Evolutionary conservation across 2,797 vertebrate genomes (phyloP), one percentile per base, ranked within the genome.

Genomic region (Okamejei kenojei): DNA sequence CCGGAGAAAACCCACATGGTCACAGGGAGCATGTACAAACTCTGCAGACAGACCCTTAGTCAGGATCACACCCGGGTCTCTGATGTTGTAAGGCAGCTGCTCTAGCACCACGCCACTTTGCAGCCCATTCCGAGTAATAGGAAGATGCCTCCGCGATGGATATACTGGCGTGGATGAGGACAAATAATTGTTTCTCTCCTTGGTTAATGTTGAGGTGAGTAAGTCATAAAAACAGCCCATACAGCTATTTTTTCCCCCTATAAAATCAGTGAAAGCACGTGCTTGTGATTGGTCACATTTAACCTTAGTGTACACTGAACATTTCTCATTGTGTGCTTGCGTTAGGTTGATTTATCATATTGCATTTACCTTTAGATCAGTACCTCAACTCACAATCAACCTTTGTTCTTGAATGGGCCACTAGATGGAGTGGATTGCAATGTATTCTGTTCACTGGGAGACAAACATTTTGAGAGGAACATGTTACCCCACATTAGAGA

Each of bases 381-480:
- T 29, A 58, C 7, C 13, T 29, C 38, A 54, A 45, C 5, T 92
- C 38, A n/a, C 7, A 58, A 17, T 92, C 26, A 76, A 58, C 74
- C 7, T 1, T n/a, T 92, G 10, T 92, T 92, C 90, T 92, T 54
- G 45, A 76, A 76, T 54, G 26, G 32, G 26, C 90, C 90, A 92
- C 71, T 92, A 92, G 90, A 54, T 92, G 71, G 90, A 76, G 71
- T 92, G 38, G 71, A 92, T 92, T 92, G 23, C 38, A 92, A 19
- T 13, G 26, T 92, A 38, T 54, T 92, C 90, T 76, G 5, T 76
- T 76, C n/a, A 88, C 61, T 68, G 84, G 15, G n/a, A 88, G n/a
- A 61, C 7, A 86, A 63, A 19, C 0, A 29, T 63, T 32, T 32
- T 88, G 63, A 68, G 61, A 35, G 15, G 65, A 68, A 35, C 63